Evolutionary conservation across 2,888 invertebrate genomes (phyloP).

Genomic region (Amiota communis): DNA sequence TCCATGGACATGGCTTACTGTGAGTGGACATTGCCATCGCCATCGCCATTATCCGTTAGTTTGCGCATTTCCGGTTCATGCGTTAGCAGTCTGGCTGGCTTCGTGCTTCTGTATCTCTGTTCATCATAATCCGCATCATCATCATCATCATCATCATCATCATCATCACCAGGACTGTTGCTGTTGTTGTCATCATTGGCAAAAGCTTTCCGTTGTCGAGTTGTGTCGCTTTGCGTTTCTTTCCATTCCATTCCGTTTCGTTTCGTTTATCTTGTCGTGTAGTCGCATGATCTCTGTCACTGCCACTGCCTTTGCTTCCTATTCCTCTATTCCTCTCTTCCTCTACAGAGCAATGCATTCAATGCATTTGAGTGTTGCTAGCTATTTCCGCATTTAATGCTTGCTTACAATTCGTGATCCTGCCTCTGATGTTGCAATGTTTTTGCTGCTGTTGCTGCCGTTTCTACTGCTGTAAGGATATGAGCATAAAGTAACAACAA

Average conservation of each 20-base stretch:
- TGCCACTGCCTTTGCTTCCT: background rate
- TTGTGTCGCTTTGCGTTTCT: background rate
- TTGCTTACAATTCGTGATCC: background rate
- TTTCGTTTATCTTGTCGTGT: no score
- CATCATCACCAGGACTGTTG: background rate
- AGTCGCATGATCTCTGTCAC: slow-evolving; percentile 40
- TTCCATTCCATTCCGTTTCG: background rate
- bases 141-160: no score
- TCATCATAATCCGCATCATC: background rate
- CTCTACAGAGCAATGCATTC: slow-evolving; percentile 56
- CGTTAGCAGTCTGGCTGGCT: slow-evolving; percentile 46
- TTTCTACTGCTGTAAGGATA: no score
- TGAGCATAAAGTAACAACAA: background rate
- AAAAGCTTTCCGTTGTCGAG: background rate
- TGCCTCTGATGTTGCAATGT: slow-evolving; percentile 34
- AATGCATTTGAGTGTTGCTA: slow-evolving; percentile 48
- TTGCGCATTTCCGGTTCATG: slow-evolving; percentile 61
- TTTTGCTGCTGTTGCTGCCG: no score
- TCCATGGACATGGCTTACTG: slow-evolving; percentile 31
- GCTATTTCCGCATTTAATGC: slow-evolving; percentile 24
- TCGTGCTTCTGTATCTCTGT: background rate
- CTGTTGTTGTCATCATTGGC: background rate
- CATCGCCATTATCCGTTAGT: slow-evolving; percentile 64
- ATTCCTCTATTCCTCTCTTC: slow-evolving; percentile 34
- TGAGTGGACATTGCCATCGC: slow-evolving; percentile 39